A percentile compares a stretch with the other conserved stretches of the same genome.
phyloP scores from a whole-genome alignment of 2,113 vertebrate genomes.

The Athene noctua region DNA sequence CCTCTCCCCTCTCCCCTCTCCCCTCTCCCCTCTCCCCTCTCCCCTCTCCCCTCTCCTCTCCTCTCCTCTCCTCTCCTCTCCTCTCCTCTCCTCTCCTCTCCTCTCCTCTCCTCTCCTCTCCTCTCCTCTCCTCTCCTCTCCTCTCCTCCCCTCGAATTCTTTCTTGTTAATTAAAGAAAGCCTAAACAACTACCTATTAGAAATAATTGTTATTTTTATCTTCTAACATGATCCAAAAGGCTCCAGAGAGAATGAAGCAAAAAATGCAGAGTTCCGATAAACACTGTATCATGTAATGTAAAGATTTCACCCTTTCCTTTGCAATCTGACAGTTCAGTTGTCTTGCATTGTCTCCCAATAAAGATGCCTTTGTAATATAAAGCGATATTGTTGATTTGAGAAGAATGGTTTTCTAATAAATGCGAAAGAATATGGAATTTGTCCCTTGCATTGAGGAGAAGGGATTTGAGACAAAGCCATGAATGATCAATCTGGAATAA shows the following conservation, averaged over 20 bases:
- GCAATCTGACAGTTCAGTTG: neutral
- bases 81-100: no score
- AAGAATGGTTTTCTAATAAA: neutral
- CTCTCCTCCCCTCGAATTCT: no score
- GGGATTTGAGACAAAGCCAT: neutral
- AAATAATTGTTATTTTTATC: neutral
- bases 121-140: no score
- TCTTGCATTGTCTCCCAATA: neutral
- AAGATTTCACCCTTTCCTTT: slow-evolving; percentile 15
- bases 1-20: no score
- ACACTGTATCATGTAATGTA: neutral
- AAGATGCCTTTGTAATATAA: neutral
- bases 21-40: no score
- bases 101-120: no score
- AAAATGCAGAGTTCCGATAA: neutral
- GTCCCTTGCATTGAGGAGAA: neutral
- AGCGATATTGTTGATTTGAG: neutral
- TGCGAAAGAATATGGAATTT: neutral
- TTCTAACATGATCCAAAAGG: neutral
- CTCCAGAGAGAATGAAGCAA: neutral
- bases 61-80: no score
- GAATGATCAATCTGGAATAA: neutral
- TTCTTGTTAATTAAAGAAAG: neutral
- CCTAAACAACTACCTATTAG: neutral
- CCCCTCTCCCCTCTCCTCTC: no score